These are phyloP conservation scores for Steinernema carpocapsae DNA, from an alignment of 2,888 invertebrate species.

Conservation along the genomic window DNA sequence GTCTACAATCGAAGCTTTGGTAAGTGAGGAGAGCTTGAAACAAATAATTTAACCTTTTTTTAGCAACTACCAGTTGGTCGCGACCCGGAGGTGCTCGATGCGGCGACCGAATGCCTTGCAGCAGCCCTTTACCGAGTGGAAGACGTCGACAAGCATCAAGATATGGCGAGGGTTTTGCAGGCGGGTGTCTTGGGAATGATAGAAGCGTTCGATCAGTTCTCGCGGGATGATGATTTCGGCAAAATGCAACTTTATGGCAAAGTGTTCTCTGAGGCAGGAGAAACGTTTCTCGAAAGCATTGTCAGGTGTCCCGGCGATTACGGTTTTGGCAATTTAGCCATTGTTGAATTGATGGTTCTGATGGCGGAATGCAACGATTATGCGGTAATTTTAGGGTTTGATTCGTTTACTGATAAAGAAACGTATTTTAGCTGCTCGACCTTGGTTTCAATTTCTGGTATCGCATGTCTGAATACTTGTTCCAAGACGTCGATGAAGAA, in stretches of 20 bases:
- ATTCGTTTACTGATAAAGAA: too few species aligned
- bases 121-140: slow-evolving; percentile 40
- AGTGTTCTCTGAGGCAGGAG: slow-evolving; percentile 90
- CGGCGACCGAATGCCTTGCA: slow-evolving; percentile 42
- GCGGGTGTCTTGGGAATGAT: slow-evolving; percentile 74
- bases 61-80: background rate
- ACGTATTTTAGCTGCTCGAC: slow-evolving; percentile 75
- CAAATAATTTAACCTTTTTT: slow-evolving; percentile 32
- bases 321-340: slow-evolving; percentile 75
- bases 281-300: slow-evolving; percentile 86
- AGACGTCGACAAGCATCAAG: slow-evolving; percentile 22
- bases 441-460: slow-evolving; percentile 98
- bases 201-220: slow-evolving; percentile 85
- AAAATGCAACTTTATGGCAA: slow-evolving; percentile 85
- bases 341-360: slow-evolving; percentile 84
- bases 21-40: slow-evolving; percentile 69
- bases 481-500: slow-evolving; percentile 82
- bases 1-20: slow-evolving; percentile 70
- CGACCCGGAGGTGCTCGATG: slow-evolving; percentile 34
- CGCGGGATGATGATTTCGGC: slow-evolving; percentile 89
- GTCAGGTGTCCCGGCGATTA: slow-evolving; percentile 70
- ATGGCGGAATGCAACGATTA: slow-evolving; percentile 97
- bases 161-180: slow-evolving; percentile 39
- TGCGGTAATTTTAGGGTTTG: slow-evolving; percentile 79
- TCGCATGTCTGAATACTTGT: slow-evolving; percentile 88